Conservation (phyloP, 2,797 vertebrate genomes). For the Chloroceryle amazona region DNA sequence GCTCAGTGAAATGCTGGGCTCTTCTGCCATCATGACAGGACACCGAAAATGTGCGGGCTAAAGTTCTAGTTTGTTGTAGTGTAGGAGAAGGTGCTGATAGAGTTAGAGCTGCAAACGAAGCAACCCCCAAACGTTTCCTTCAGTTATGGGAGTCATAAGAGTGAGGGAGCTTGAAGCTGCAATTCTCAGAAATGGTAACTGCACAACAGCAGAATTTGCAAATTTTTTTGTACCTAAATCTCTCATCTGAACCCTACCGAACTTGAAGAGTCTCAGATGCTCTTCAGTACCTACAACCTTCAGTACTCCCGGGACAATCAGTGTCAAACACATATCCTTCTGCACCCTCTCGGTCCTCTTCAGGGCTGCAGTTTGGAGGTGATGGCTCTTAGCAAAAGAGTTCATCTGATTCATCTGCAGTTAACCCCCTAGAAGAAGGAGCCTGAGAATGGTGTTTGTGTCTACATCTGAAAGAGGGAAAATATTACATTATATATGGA, state of each 20-base stretch:
- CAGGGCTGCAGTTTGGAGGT: neutral
- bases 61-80: neutral
- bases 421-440: neutral
- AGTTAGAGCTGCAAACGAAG: slow-evolving; percentile 8
- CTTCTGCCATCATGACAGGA: neutral
- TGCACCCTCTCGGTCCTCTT: neutral
- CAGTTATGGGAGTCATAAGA: neutral
- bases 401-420: neutral
- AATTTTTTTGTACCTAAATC: neutral
- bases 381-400: neutral
- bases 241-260: neutral
- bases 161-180: neutral
- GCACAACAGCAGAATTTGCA: neutral
- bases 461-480: slow-evolving; percentile 16
- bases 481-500: slow-evolving; percentile 40
- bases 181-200: neutral
- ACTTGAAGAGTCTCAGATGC: neutral
- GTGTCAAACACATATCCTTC: neutral
- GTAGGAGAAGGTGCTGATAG: neutral
- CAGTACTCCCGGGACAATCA: neutral
- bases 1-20: neutral
- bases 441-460: slow-evolving; percentile 5
- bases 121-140: neutral
- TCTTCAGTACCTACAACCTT: neutral
- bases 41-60: neutral